Conservation (phyloP, 2,113 vertebrate genomes). For the Morone saxatilis region DNA sequence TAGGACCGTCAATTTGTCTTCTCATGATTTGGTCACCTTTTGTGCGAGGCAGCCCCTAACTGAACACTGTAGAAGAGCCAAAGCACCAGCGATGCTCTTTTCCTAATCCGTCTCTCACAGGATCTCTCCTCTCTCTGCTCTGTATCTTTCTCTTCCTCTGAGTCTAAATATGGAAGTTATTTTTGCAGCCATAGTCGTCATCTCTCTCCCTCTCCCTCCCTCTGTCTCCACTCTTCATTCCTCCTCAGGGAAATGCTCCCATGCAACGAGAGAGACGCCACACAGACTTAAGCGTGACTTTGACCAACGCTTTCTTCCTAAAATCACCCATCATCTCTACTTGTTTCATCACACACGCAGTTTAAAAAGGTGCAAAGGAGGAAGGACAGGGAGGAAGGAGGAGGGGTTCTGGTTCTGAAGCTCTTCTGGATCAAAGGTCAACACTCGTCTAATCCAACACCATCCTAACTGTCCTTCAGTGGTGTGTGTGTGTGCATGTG, state of each 20-base stretch:
- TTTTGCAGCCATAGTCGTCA: slow-evolving; percentile 60
- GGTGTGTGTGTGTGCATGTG: slow-evolving; percentile 7
- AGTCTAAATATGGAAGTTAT: slow-evolving; percentile 83
- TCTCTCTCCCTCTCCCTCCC: slow-evolving; percentile 27
- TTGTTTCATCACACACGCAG: background rate
- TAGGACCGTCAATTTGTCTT: background rate
- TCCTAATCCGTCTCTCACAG: slow-evolving; percentile 18
- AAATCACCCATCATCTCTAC: background rate
- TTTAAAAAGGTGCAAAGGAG: background rate
- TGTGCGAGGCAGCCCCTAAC: background rate
- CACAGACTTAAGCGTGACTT: slow-evolving; percentile 34
- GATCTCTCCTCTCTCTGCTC: slow-evolving; percentile 10
- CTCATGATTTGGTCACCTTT: background rate
- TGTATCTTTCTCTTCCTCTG: slow-evolving; percentile 37
- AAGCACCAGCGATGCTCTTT: background rate
- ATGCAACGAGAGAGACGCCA: slow-evolving; percentile 29
- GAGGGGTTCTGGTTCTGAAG: background rate
- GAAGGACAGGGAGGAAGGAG: background rate
- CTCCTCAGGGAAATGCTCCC: slow-evolving; percentile 51
- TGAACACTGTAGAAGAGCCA: background rate
- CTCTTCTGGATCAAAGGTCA: slow-evolving; percentile 6
- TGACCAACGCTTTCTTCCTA: background rate
- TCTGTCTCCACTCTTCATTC: slow-evolving; percentile 2
- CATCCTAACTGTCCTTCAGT: background rate
- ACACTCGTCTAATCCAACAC: background rate